Conservation (phyloP, 2,113 vertebrate genomes). For the Pomatorhinus ruficollis region DNA sequence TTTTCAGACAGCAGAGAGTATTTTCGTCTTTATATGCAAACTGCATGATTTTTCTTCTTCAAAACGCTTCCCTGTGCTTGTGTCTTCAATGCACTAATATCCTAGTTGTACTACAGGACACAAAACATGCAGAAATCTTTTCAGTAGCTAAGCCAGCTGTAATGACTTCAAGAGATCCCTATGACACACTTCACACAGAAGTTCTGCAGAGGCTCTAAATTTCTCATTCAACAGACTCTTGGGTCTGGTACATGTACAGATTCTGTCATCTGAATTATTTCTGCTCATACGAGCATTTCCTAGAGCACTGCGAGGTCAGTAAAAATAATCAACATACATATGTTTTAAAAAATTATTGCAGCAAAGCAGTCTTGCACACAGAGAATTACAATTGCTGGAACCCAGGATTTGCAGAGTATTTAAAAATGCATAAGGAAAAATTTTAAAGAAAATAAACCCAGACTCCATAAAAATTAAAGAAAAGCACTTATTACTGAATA, state of each 20-base stretch:
- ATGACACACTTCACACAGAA: not conserved
- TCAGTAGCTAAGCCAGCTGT: not conserved
- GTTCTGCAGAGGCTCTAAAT: not conserved
- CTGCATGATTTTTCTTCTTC: fast-evolving
- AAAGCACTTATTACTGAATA: not conserved
- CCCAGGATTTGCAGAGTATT: not conserved
- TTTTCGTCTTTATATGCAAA: not conserved
- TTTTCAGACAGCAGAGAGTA: not conserved
- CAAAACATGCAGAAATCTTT: not conserved
- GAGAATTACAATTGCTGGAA: not conserved
- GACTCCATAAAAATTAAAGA: not conserved
- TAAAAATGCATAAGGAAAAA: not conserved
- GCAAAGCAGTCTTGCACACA: not conserved
- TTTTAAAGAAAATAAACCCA: not conserved
- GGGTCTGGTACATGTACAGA: not conserved
- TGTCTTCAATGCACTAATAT: not conserved
- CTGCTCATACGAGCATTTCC: not conserved
- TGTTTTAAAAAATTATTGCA: not conserved
- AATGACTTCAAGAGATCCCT: not conserved
- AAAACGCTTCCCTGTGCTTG: not conserved
- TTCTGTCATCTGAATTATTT: not conserved
- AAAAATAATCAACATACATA: not conserved
- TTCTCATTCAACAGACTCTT: not conserved
- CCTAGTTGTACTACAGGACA: fast-evolving
- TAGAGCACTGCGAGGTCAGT: not conserved